Base-by-base conservation (phyloP, 1,140 invertebrate genomes). In the Teleogryllus occipitalis region DNA sequence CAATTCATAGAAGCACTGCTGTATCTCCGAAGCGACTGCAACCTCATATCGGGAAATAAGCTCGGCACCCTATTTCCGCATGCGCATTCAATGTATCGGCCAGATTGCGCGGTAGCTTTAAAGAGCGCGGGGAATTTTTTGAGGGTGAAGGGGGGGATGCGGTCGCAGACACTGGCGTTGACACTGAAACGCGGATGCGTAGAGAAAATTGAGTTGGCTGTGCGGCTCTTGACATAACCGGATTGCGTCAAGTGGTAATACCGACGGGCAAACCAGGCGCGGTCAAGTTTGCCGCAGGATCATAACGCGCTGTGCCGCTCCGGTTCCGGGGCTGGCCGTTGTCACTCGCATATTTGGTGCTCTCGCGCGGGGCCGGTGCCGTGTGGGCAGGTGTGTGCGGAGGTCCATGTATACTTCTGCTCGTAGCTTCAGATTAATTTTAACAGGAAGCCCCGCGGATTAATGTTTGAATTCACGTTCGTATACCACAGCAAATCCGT, bases 361-460 rank as follows among this genome's bases (percentile, higher is more conserved):
- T 39, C 27, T 39, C 27, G 27, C 27, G 27, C 1, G 27, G 1
- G 27, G 27, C 27, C 27, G 27, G 27, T 39, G 27, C 27, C 27
- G 1, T 7, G 54, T 65, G 10, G 54, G 18, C 54, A 65, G 54
- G 54, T 18, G 18, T 10, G 54, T 18, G 18, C 54, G 10, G 54
- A 65, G 54, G 10, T 2, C 54, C 54, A 18, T 65, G 54, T 65
- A 65, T 65, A 65, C 54, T 65, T 65, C 18, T 18, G 54, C 54
- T 65, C 54, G 54, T 65, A 65, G 54, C 54, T 65, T 65, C 18
- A 65, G 54, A 65, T 65, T 65, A 65, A 65, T 65, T 65, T 65
- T 65, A 65, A 65, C 10, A 14, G 54, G 54, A 65, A 18, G 18
- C 18, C 54, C 54, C 10, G 18, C 54, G 54, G 54, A 65, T 65